A percentile compares a stretch with the other conserved stretches of the same genome.
phyloP scores from a whole-genome alignment of 64 coral and sea anemone species.

The Orbicella faveolata region DNA sequence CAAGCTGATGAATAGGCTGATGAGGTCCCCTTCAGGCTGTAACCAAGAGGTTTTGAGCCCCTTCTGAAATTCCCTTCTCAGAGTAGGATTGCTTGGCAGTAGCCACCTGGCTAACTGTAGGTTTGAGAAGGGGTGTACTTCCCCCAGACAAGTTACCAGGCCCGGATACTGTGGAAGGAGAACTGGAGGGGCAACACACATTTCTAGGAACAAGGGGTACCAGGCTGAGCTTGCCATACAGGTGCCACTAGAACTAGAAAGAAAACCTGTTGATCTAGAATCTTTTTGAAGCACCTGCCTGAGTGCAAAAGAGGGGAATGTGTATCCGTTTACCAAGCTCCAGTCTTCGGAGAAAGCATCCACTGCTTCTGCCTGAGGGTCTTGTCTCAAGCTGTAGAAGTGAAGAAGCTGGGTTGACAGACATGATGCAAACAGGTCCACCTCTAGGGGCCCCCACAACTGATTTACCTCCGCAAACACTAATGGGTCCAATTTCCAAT shows the following conservation, averaged over 20 bases:
- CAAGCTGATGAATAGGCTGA: constrained; percentile 46
- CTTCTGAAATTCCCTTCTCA: constrained; percentile 37
- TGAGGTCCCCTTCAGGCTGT: constrained; percentile 27
- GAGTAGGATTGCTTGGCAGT: constrained; percentile 28
- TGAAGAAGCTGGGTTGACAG: constrained; percentile 47
- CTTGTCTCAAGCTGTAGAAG: constrained; percentile 50
- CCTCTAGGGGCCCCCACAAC: constrained; percentile 38
- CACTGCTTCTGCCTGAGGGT: constrained; percentile 40
- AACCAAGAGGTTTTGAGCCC: constrained; percentile 34
- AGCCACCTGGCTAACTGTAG: constrained; percentile 43
- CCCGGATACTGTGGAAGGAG: too few relatives aligned
- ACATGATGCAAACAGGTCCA: constrained; percentile 42
- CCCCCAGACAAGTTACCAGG: background rate
- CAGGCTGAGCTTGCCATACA: background rate
- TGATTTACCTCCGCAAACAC: constrained; percentile 43
- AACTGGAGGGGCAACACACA: constrained; percentile 13
- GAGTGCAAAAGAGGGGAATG: too few relatives aligned
- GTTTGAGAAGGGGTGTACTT: constrained; percentile 16
- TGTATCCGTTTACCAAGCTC: background rate
- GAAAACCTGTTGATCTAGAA: background rate
- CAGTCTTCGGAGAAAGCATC: constrained; percentile 46
- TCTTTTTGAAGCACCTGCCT: too few relatives aligned
- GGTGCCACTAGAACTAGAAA: too few relatives aligned
- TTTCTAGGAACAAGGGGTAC: constrained; percentile 41
- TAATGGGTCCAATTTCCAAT: constrained; percentile 51